These are phyloP conservation scores for Orthonyx spaldingii DNA, from an alignment of 2,113 vertebrate species.

Conservation along the genomic window DNA sequence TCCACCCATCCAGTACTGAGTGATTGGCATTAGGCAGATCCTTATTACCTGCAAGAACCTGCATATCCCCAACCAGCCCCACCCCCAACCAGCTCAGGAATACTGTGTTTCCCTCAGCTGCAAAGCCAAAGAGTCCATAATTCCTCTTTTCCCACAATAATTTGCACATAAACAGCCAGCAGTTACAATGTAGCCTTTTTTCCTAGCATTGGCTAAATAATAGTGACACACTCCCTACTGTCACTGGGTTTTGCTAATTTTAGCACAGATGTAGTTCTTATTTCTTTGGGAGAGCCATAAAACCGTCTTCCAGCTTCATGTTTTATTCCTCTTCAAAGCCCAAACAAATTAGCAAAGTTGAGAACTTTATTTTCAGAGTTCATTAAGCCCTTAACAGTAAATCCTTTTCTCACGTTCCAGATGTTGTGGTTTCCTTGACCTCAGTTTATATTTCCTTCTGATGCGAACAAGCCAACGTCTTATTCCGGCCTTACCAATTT, in stretches of 20 bases:
- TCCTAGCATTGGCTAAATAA: constrained; percentile 42
- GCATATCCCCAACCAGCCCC: neutral
- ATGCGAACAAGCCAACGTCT: constrained; percentile 47
- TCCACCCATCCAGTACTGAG: fast-evolving
- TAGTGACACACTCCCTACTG: neutral
- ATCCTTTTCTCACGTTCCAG: constrained; percentile 77
- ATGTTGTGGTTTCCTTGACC: constrained; percentile 78
- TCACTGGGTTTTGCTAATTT: constrained; percentile 56
- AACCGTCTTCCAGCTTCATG: constrained; percentile 69
- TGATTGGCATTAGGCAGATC: neutral
- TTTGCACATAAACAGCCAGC: constrained; percentile 21
- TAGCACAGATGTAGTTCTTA: constrained; percentile 51
- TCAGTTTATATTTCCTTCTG: constrained; percentile 68
- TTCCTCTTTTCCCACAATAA: constrained; percentile 59
- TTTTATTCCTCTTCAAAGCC: constrained; percentile 72
- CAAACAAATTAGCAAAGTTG: constrained; percentile 76
- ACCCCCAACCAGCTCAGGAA: neutral
- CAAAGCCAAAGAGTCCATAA: constrained; percentile 22
- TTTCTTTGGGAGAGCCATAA: constrained; percentile 56
- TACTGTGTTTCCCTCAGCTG: constrained; percentile 12
- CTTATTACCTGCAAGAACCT: neutral
- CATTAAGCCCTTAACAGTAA: constrained; percentile 77
- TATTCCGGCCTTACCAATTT: neutral
- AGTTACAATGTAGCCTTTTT: constrained; percentile 37
- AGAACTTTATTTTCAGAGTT: constrained; percentile 81